phyloP scores from a whole-genome alignment of 2,888 invertebrate genomes.

The Eilema sororculum region DNA sequence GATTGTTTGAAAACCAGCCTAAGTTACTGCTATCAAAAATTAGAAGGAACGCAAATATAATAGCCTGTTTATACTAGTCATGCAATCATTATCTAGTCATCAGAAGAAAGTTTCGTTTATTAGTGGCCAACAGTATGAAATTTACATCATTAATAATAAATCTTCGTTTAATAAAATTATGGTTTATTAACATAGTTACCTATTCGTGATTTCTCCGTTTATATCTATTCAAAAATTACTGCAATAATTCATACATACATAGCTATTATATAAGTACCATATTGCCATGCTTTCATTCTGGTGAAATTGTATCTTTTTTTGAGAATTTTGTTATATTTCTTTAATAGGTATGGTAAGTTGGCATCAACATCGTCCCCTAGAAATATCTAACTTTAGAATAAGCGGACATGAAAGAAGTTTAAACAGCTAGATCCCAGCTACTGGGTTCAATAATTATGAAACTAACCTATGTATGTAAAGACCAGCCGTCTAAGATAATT shows the following conservation, averaged over 20 bases:
- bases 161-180: constrained; percentile 9
- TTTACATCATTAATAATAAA: constrained; percentile 8
- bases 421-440: background rate
- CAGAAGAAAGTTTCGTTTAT: constrained; percentile 12
- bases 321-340: background rate
- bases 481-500: background rate
- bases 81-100: constrained; percentile 11
- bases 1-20: background rate
- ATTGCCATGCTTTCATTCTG: background rate
- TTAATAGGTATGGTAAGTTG: background rate
- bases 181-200: constrained; percentile 10
- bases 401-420: background rate
- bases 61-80: constrained; percentile 15
- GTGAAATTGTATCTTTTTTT: background rate
- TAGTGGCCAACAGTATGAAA: constrained; percentile 11
- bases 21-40: constrained; percentile 7
- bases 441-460: background rate
- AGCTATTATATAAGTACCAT: background rate
- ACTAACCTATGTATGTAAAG: background rate
- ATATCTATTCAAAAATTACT: background rate
- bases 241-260: background rate
- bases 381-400: background rate
- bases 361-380: background rate
- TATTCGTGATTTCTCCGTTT: constrained; percentile 8
- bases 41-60: constrained; percentile 1